phyloP scores from a whole-genome alignment of 2,113 vertebrate species.

The Mandrillus leucophaeus region DNA sequence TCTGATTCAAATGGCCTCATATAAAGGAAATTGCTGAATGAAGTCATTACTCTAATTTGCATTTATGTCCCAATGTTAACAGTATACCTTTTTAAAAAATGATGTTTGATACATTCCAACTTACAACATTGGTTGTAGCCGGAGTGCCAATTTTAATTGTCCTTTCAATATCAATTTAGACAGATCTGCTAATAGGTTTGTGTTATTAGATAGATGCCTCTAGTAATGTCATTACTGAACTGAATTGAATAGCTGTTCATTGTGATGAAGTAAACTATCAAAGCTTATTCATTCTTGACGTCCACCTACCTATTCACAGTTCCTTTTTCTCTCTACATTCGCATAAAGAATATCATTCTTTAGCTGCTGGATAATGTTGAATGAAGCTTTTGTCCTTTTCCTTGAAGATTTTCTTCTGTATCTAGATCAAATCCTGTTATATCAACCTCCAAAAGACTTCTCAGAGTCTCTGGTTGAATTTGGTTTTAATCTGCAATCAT shows the following conservation, averaged over 20 bases:
- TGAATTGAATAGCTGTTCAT: conserved; percentile 28
- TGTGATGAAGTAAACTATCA: conserved; percentile 48
- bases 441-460: neutral
- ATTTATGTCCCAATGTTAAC: conserved; percentile 77
- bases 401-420: neutral
- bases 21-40: conserved; percentile 81
- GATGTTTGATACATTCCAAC: conserved; percentile 60
- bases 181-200: conserved; percentile 60
- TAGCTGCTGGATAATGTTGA: neutral
- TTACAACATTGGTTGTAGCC: conserved; percentile 55
- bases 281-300: conserved; percentile 41
- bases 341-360: neutral
- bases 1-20: conserved; percentile 79
- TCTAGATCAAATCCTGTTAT: neutral
- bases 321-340: neutral
- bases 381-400: neutral
- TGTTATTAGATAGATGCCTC: conserved; percentile 66
- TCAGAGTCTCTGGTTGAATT: neutral
- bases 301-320: neutral
- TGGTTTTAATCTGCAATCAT: neutral
- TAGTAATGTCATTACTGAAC: conserved; percentile 48
- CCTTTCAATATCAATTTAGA: conserved; percentile 78
- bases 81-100: conserved; percentile 70
- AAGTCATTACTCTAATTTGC: conserved; percentile 83
- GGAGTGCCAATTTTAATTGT: conserved; percentile 76